These are phyloP conservation scores for Oryctolagus cuniculus DNA, from an alignment of 2,113 vertebrate genomes.

Conservation along the genomic window mOryCun1.1 NC_091439.1:71355001-71355500, in stretches of 20 bases:
- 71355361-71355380: too few relatives aligned
- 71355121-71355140: too few relatives aligned
- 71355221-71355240: not conserved
- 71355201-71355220: not conserved
- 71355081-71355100: too few relatives aligned
- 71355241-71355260: not conserved
- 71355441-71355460: not conserved
- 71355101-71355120: too few relatives aligned
- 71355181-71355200: not conserved
- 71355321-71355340: not conserved
- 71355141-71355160: too few relatives aligned
- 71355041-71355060: too few relatives aligned
- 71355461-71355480: not conserved
- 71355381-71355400: not conserved
- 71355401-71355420: not conserved
- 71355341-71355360: not conserved
- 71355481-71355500: slow-evolving; percentile 9
- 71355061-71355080: too few relatives aligned
- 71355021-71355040: too few relatives aligned
- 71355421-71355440: not conserved
- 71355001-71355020: too few relatives aligned
- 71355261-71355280: not conserved
- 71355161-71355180: not conserved
- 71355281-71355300: not conserved
- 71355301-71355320: not conserved